Conservation (phyloP, 1,140 invertebrate species). For the Aphidius ervi region DNA sequence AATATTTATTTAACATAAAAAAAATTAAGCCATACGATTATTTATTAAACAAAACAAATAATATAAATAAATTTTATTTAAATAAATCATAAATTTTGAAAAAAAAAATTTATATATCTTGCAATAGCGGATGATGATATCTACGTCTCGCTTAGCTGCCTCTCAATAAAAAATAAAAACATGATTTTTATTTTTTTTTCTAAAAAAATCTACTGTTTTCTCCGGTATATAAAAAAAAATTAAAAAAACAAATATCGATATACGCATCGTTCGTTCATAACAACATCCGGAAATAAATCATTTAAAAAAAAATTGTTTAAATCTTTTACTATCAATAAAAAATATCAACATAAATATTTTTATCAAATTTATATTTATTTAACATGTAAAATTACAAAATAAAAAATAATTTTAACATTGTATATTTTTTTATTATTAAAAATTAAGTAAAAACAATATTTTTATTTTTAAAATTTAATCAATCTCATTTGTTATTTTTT, state of each 20-base stretch:
- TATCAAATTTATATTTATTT: too few relatives aligned
- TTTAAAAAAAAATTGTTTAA: too few relatives aligned
- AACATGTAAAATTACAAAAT: too few relatives aligned
- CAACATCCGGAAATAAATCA: constrained; percentile 21
- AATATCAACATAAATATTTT: too few relatives aligned
- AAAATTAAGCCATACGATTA: not conserved
- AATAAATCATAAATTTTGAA: not conserved
- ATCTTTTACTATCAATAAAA: too few relatives aligned
- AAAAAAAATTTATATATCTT: constrained; percentile 6
- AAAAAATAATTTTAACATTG: not conserved
- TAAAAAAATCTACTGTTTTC: constrained; percentile 20
- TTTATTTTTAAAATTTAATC: too few relatives aligned
- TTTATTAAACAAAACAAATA: not conserved
- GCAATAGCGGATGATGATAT: constrained; percentile 30
- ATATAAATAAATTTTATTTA: not conserved
- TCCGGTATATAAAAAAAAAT: not conserved
- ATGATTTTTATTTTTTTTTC: constrained; percentile 20
- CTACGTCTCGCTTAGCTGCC: constrained; percentile 25
- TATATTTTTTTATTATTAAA: not conserved
- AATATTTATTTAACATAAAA: too few relatives aligned
- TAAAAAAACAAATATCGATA: not conserved
- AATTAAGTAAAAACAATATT: too few relatives aligned
- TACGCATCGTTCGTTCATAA: constrained; percentile 25
- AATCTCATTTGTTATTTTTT: not conserved
- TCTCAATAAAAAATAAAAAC: constrained; percentile 23